A percentile compares a stretch with the other conserved stretches of the same genome.
phyloP scores from a whole-genome alignment of 2,888 invertebrate species.

The Scelioninae gen. 1 region DNA sequence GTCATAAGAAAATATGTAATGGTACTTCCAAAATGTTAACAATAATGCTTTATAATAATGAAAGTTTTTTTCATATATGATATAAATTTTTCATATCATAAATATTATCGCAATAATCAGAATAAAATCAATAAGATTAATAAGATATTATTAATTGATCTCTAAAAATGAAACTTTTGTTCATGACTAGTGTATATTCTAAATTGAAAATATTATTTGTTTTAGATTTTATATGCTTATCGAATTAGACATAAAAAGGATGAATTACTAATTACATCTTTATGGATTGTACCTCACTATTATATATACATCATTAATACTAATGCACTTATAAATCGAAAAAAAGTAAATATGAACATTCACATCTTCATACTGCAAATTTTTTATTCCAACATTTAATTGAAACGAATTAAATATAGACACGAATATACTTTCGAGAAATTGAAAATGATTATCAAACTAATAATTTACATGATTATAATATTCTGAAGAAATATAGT shows the following conservation, averaged over 20 bases:
- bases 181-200: too few species aligned
- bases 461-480: slow-evolving; percentile 9
- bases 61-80: too few species aligned
- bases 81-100: too few species aligned
- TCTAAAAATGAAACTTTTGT: too few species aligned
- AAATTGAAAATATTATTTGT: too few species aligned
- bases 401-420: slow-evolving; percentile 8
- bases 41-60: too few species aligned
- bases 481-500: slow-evolving; percentile 16
- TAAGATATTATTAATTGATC: too few species aligned
- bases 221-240: slow-evolving; percentile 14
- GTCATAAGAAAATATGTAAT: too few species aligned
- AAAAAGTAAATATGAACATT: slow-evolving; percentile 23
- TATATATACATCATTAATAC: slow-evolving; percentile 39
- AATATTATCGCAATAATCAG: too few species aligned
- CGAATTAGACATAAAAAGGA: slow-evolving; percentile 22
- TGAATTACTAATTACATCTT: slow-evolving; percentile 21
- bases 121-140: too few species aligned
- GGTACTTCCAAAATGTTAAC: too few species aligned
- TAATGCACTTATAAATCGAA: slow-evolving; percentile 27
- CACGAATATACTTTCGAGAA: slow-evolving; percentile 20
- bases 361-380: not conserved
- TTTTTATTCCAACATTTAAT: not conserved
- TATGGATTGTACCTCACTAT: slow-evolving; percentile 35
- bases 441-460: slow-evolving; percentile 33